phyloP scores from a whole-genome alignment of 2,888 invertebrate species.

The Parelbella ahira region DNA sequence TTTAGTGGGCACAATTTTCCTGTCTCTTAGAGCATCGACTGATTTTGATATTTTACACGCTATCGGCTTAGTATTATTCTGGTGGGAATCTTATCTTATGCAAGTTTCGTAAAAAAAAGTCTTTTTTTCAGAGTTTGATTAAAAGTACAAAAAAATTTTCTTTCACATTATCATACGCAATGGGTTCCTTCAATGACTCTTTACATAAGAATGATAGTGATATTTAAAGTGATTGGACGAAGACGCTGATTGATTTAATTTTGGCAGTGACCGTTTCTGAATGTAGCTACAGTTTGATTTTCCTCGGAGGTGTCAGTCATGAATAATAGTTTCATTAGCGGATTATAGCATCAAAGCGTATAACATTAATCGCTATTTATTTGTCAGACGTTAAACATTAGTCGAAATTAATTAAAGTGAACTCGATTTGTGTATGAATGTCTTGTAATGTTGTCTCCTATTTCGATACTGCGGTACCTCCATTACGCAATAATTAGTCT shows the following conservation, averaged over 20 bases:
- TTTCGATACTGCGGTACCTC: constrained; percentile 24
- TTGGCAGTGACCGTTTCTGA: constrained; percentile 25
- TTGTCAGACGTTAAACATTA: constrained; percentile 23
- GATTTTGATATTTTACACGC: not conserved
- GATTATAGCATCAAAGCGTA: constrained; percentile 25
- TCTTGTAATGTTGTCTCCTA: constrained; percentile 13
- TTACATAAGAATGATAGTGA: no score
- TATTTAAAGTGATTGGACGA: constrained; percentile 11
- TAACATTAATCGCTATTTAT: constrained; percentile 24
- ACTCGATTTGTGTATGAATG: constrained; percentile 11
- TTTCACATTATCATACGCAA: no score
- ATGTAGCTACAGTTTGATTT: constrained; percentile 19
- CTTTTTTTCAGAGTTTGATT: no score
- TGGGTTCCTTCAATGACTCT: no score
- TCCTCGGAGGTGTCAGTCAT: constrained; percentile 20
- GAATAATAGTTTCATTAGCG: constrained; percentile 24
- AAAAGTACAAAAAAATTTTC: no score
- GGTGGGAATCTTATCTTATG: no score
- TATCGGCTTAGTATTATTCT: no score
- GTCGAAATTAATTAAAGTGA: constrained; percentile 22
- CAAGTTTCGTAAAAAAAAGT: no score
- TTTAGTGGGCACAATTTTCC: constrained; percentile 2
- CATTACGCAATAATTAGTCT: constrained; percentile 38
- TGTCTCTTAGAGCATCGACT: constrained; percentile 14
- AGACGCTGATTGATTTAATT: constrained; percentile 22